Percentiles rank a stretch among this genome's conserved stretches.
Evolutionary conservation across 1,140 invertebrate genomes (phyloP).

Genomic region (Antheraea mylitta): DNA sequence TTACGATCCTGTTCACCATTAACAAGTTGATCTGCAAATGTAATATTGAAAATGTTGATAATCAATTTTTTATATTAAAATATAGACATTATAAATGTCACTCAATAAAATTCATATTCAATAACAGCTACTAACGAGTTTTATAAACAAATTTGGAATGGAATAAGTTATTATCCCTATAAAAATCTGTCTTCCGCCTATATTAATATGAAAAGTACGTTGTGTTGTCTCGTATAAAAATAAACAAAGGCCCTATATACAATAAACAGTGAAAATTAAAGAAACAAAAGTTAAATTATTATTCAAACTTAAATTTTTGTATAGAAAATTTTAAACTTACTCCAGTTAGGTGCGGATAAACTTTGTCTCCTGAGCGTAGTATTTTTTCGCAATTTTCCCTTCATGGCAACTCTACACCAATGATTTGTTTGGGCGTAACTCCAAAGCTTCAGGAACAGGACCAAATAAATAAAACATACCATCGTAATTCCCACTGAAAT

Average conservation of each 20-base stretch:
- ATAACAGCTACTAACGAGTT: not conserved
- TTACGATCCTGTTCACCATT: slow-evolving; percentile 65
- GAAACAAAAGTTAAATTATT: no score
- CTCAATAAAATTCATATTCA: not conserved
- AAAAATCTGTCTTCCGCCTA: no score
- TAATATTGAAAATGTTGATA: slow-evolving; percentile 3
- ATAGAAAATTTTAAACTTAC: slow-evolving; percentile 46
- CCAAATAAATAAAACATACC: slow-evolving; percentile 91
- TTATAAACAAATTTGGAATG: not conserved
- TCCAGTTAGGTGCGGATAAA: slow-evolving; percentile 79
- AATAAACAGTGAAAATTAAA: not conserved
- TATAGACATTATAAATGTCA: not conserved
- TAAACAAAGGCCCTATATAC: not conserved
- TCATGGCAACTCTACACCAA: slow-evolving; percentile 89
- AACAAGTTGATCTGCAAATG: slow-evolving; percentile 63
- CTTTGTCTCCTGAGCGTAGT: slow-evolving; percentile 81
- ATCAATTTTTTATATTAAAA: not conserved
- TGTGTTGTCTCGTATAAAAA: no score
- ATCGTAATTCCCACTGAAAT: slow-evolving; percentile 92
- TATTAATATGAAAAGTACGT: no score
- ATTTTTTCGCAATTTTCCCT: slow-evolving; percentile 71
- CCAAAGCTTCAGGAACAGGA: slow-evolving; percentile 97
- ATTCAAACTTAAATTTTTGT: no score
- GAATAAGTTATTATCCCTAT: not conserved
- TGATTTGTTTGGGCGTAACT: slow-evolving; percentile 98